Conservation (phyloP, 2,888 invertebrate genomes). For the Nomada fabriciana region DNA sequence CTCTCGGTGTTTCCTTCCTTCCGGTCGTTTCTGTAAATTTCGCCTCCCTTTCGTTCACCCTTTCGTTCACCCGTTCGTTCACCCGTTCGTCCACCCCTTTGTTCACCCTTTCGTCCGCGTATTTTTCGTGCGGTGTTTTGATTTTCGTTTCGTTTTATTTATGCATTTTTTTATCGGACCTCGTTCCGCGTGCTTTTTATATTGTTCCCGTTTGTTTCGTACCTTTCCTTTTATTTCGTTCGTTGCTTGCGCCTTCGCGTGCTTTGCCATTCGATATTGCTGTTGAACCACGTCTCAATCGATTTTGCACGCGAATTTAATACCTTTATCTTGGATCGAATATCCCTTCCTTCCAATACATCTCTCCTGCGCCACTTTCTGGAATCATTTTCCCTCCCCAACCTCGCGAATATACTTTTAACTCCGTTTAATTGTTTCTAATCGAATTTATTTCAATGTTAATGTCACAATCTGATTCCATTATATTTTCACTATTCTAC, state of each 20-base stretch:
- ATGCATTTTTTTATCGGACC: background rate
- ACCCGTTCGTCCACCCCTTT: background rate
- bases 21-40: slow-evolving; percentile 20
- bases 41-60: background rate
- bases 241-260: background rate
- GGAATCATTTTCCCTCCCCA: background rate
- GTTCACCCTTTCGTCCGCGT: background rate
- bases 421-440: no score
- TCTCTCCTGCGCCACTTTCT: background rate
- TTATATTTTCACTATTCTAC: no score
- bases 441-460: no score
- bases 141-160: background rate
- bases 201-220: background rate
- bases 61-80: background rate
- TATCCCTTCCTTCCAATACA: background rate
- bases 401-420: no score
- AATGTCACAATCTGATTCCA: no score
- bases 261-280: slow-evolving; percentile 9
- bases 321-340: background rate
- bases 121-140: background rate
- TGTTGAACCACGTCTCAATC: background rate
- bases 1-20: slow-evolving; percentile 39
- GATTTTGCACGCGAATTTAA: slow-evolving; percentile 3
- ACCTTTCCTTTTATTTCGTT: background rate
- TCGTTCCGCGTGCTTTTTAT: background rate